phyloP scores from a whole-genome alignment of 2,888 invertebrate genomes.

The Parnassius apollo region DNA sequence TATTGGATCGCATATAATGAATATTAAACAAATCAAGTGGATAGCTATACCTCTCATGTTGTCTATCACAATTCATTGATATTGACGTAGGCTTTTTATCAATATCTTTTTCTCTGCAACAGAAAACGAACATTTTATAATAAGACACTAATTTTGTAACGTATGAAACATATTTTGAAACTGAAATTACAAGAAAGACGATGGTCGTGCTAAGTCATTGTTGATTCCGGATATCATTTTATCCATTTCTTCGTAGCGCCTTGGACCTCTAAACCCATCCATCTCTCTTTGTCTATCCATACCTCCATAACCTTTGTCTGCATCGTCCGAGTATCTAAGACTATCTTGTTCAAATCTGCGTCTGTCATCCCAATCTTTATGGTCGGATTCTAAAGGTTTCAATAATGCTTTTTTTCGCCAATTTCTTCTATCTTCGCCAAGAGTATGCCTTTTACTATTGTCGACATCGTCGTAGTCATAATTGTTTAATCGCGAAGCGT shows the following conservation, averaged over 20 bases:
- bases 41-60: conserved; percentile 57
- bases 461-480: conserved; percentile 68
- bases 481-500: conserved; percentile 47
- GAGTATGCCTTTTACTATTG: conserved; percentile 52
- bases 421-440: conserved; percentile 60
- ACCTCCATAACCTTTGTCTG: conserved; percentile 42
- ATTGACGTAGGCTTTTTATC: conserved; percentile 51
- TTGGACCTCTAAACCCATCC: conserved; percentile 47
- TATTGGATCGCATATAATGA: too few relatives aligned
- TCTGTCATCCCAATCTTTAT: conserved; percentile 54
- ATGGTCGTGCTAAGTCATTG: conserved; percentile 49
- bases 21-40: neutral
- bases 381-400: conserved; percentile 50
- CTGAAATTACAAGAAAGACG: conserved; percentile 35
- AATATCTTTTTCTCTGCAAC: conserved; percentile 57
- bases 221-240: conserved; percentile 46
- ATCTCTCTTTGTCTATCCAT: conserved; percentile 46
- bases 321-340: conserved; percentile 52
- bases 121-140: conserved; percentile 17
- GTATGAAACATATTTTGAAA: neutral
- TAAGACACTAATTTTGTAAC: neutral
- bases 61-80: conserved; percentile 62
- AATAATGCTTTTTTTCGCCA: conserved; percentile 64
- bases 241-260: conserved; percentile 52
- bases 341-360: conserved; percentile 54